Percentiles rank a stretch among this genome's conserved stretches.
phyloP scores from a whole-genome alignment of 2,888 invertebrate species.

The Drosophila glabriapex region DNA sequence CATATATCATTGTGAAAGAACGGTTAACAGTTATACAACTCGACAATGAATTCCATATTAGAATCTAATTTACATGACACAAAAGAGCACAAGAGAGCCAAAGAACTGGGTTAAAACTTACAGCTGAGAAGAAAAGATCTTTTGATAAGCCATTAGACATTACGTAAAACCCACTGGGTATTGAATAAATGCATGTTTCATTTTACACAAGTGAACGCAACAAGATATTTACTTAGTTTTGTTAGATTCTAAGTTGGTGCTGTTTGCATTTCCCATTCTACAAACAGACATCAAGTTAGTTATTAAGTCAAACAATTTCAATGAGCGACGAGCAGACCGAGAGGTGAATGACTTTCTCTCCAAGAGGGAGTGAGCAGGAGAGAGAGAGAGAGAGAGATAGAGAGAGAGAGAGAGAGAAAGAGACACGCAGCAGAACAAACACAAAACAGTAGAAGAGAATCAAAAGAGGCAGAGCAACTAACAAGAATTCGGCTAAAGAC shows the following conservation, averaged over 20 bases:
- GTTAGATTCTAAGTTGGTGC: conserved; percentile 24
- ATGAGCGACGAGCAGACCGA: conserved; percentile 40
- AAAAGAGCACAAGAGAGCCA: neutral
- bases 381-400: neutral
- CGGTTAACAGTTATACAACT: conserved; percentile 39
- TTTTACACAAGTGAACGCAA: neutral
- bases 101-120: conserved; percentile 39
- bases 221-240: conserved; percentile 39
- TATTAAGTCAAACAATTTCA: conserved; percentile 56
- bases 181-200: conserved; percentile 15
- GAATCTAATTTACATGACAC: conserved; percentile 49
- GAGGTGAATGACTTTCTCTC: conserved; percentile 76
- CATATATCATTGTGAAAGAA: conserved; percentile 34
- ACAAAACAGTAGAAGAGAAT: conserved; percentile 15
- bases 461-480: conserved; percentile 13
- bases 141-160: conserved; percentile 28
- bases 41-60: conserved; percentile 20
- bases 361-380: neutral
- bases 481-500: conserved; percentile 39
- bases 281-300: conserved; percentile 45
- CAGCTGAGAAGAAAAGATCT: conserved; percentile 3
- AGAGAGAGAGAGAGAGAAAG: conserved; percentile 4
- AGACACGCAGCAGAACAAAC: conserved; percentile 33
- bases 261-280: conserved; percentile 68
- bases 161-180: conserved; percentile 39